phyloP scores from a whole-genome alignment of 2,888 invertebrate species.

The Endomychus coccineus region DNA sequence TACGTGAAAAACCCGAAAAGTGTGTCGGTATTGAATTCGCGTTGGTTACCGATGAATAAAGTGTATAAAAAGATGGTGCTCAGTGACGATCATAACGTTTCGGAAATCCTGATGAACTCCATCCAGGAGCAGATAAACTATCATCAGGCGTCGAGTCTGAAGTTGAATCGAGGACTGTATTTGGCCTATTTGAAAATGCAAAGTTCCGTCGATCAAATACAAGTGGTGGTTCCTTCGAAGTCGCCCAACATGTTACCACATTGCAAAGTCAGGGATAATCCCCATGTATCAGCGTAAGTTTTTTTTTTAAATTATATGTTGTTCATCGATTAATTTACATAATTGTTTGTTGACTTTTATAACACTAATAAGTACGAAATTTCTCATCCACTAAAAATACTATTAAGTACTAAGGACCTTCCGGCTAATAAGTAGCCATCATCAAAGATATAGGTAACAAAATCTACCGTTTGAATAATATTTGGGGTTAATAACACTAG shows the following conservation, averaged over 20 bases:
- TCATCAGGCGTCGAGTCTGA: slow-evolving; percentile 74
- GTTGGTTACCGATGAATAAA: slow-evolving; percentile 87
- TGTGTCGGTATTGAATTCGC: slow-evolving; percentile 82
- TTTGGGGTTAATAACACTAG: no score
- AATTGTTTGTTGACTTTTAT: no score
- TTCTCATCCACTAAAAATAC: no score
- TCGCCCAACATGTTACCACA: slow-evolving; percentile 94
- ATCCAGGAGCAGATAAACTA: slow-evolving; percentile 72
- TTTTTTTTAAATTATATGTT: slow-evolving; percentile 6
- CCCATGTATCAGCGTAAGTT: slow-evolving; percentile 89
- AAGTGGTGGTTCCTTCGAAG: slow-evolving; percentile 85
- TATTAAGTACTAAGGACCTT: no score
- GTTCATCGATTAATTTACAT: no score
- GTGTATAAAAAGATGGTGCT: slow-evolving; percentile 61
- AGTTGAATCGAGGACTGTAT: slow-evolving; percentile 82
- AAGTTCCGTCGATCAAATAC: slow-evolving; percentile 89
- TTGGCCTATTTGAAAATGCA: slow-evolving; percentile 94
- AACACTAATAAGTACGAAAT: no score
- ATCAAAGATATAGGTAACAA: no score
- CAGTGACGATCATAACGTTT: slow-evolving; percentile 67
- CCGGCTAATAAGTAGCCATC: no score
- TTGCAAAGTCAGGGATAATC: slow-evolving; percentile 86
- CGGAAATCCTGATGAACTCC: slow-evolving; percentile 78
- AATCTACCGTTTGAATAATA: no score
- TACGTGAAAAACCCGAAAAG: slow-evolving; percentile 73